Conservation (phyloP, 2,113 vertebrate genomes). For the Climacteris rufus region DNA sequence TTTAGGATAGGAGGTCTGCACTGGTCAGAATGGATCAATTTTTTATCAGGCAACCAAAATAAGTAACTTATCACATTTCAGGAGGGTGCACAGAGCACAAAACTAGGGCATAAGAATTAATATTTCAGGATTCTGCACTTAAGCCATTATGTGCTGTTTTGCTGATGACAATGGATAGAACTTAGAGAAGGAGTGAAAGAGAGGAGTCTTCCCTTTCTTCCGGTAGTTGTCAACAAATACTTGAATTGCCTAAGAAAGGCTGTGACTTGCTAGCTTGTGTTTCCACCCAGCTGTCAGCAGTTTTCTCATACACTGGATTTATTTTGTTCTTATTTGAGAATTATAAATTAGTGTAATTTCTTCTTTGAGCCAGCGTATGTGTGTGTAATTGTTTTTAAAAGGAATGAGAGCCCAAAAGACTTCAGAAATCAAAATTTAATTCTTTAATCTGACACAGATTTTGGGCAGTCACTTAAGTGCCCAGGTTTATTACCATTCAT, state of each 20-base stretch:
- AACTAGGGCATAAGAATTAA: conserved; percentile 58
- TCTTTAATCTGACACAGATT: neutral
- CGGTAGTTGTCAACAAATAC: neutral
- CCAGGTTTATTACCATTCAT: neutral
- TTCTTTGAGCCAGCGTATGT: neutral
- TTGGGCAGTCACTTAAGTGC: neutral
- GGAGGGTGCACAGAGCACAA: conserved; percentile 7
- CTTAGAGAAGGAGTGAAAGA: neutral
- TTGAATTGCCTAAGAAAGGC: neutral
- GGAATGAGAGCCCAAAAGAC: neutral
- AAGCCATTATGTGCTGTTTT: neutral
- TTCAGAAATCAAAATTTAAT: neutral
- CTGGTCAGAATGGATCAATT: conserved; percentile 65
- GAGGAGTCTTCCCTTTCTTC: neutral
- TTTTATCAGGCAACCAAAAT: conserved; percentile 71
- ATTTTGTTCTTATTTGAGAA: neutral
- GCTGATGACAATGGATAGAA: neutral
- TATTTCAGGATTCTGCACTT: conserved; percentile 68
- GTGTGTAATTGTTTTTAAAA: neutral
- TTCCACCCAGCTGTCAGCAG: neutral
- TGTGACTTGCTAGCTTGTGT: neutral
- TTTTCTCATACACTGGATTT: neutral
- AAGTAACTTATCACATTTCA: conserved; percentile 41
- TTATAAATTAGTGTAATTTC: neutral
- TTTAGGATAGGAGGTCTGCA: conserved; percentile 42